Evolutionary conservation across 2,888 invertebrate genomes (phyloP), one percentile per base, ranked within the genome.

Genomic region (Mythimna albipuncta): DNA sequence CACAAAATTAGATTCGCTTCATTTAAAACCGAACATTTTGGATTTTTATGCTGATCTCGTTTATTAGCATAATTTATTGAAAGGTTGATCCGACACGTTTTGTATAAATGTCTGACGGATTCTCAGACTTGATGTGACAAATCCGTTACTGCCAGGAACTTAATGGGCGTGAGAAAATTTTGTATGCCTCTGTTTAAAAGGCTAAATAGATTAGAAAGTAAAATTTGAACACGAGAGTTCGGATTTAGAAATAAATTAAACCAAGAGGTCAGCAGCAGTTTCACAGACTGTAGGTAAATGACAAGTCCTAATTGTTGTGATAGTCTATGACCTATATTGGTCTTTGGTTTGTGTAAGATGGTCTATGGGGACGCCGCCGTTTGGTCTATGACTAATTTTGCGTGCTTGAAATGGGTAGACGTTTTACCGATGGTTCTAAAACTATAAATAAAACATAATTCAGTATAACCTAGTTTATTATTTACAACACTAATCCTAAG

Each of bases 61-160:
- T 50, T 41, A 62, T 75, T 83, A 64, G 44, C 69, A 77, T 83
- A 75, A 72, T 65, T 79, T 79, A 82, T 70, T 63, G 63, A 44
- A 64, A 65, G 54, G 16, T 54, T n/a, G 10, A 32, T 72, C 59
- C 13, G 32, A 35, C 38, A 72, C 35, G 57, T 61, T 55, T 44
- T 9, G 21, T 35, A 26, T 26, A 21, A 38, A n/a, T 62, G 41
- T 64, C 61, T 35, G 54, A 50, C 26, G 26, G n/a, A 55, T 61
- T 61, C 61, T 66, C 59, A 57, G 47, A 41, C 47, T 35, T 64
- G 55, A 61, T 81, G 66, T 21, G 63, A 54, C 55, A 50, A 80
- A 80, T 58, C 35, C 50, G 41, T 66, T 74, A 75, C 19, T 47
- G 16, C 16, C 16, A 50, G 1, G 50, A 64, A 55, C 0, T 5